These are phyloP conservation scores for Leucania comma DNA, from an alignment of 2,888 invertebrate species.

Conservation along the genomic window DNA sequence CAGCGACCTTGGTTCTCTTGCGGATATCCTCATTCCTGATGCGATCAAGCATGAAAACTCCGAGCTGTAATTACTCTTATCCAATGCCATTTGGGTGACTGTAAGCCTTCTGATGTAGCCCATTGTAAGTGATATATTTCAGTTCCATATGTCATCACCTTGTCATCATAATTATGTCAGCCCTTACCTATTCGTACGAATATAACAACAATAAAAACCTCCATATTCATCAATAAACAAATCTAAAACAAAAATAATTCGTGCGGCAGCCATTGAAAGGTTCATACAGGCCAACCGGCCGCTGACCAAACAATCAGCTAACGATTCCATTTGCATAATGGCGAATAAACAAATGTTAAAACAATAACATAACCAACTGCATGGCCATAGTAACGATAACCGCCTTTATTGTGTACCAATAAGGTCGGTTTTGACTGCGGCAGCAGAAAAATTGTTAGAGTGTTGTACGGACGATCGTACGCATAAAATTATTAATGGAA, in stretches of 20 bases:
- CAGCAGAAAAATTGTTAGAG: not conserved
- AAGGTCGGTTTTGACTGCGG: not conserved
- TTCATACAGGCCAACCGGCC: slow-evolving; percentile 8
- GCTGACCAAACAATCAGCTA: slow-evolving; percentile 49
- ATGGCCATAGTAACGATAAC: not conserved
- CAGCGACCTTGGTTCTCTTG: too few relatives aligned
- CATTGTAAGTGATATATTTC: too few relatives aligned
- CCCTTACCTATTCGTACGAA: not conserved
- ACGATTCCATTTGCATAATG: slow-evolving; percentile 55
- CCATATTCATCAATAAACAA: slow-evolving; percentile 16
- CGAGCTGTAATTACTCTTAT: too few relatives aligned
- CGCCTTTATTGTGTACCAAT: not conserved
- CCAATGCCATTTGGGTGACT: too few relatives aligned
- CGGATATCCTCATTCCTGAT: too few relatives aligned
- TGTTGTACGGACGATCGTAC: not conserved
- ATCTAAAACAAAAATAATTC: slow-evolving; percentile 25
- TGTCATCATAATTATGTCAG: too few relatives aligned
- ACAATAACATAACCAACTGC: slow-evolving; percentile 12
- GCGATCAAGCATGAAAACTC: too few relatives aligned
- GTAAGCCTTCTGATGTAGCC: too few relatives aligned
- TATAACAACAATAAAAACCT: not conserved
- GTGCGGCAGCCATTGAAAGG: slow-evolving; percentile 32
- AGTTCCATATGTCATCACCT: too few relatives aligned
- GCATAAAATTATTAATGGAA: slow-evolving; percentile 9
- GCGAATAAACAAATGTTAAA: slow-evolving; percentile 47